phyloP scores from a whole-genome alignment of 2,797 vertebrate species.

The Scarus forsteni region DNA sequence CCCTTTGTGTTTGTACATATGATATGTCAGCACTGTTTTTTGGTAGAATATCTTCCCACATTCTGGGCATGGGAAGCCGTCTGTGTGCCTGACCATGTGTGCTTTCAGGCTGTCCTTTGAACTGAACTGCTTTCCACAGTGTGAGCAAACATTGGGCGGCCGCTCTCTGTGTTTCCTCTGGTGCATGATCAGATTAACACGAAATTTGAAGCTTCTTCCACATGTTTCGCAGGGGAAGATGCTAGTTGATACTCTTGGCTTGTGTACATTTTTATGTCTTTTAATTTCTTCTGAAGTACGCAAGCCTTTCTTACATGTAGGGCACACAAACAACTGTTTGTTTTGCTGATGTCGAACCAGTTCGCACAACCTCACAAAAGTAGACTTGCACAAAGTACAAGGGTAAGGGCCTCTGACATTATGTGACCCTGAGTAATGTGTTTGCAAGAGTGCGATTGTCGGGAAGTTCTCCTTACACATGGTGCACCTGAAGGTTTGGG shows the following conservation, averaged over 20 bases:
- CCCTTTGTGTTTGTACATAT: conserved; percentile 50
- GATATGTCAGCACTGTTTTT: conserved; percentile 42
- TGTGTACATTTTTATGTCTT: conserved; percentile 30
- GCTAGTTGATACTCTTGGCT: background rate
- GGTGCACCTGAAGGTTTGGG: conserved; percentile 38
- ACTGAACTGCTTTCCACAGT: conserved; percentile 46
- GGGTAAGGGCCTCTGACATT: conserved; percentile 28
- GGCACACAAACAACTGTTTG: conserved; percentile 15
- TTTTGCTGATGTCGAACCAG: conserved; percentile 42
- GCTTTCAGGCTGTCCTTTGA: conserved; percentile 32
- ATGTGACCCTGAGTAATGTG: conserved; percentile 32
- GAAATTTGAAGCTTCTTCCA: conserved; percentile 32
- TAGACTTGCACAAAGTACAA: conserved; percentile 35
- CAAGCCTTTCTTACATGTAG: conserved; percentile 37
- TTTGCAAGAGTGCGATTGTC: conserved; percentile 26
- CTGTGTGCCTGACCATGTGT: conserved; percentile 48
- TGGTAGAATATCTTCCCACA: conserved; percentile 47
- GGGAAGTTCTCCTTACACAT: conserved; percentile 46
- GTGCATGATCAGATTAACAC: conserved; percentile 34
- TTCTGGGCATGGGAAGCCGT: conserved; percentile 28
- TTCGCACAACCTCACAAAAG: conserved; percentile 29
- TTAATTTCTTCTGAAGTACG: conserved; percentile 13
- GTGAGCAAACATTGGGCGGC: conserved; percentile 28
- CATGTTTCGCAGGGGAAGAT: conserved; percentile 33
- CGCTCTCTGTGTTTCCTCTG: conserved; percentile 6